Conservation (phyloP, 2,797 vertebrate species). For the Dallia pectoralis region DNA sequence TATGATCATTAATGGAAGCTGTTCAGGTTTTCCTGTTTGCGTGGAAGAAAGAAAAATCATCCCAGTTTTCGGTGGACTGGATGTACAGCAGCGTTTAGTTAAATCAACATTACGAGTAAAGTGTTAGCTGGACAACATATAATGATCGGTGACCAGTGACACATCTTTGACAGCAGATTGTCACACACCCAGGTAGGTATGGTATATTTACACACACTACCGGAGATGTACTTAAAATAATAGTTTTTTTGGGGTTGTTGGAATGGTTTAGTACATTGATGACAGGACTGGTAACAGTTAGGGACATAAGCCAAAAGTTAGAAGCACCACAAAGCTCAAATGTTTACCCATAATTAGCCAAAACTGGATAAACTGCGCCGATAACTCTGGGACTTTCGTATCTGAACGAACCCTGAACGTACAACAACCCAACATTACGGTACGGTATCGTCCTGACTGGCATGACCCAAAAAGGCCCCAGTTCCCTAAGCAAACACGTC, state of each 20-base stretch:
- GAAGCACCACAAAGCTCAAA: conserved; percentile 25
- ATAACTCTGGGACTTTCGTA: neutral
- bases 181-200: neutral
- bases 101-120: conserved; percentile 27
- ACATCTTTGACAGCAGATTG: neutral
- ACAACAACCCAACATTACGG: neutral
- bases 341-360: neutral
- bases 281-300: conserved; percentile 29
- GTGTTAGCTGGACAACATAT: conserved; percentile 41
- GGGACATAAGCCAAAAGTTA: conserved; percentile 23
- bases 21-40: conserved; percentile 19
- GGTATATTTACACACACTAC: neutral
- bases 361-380: neutral
- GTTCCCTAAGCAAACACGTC: too few species aligned
- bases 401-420: neutral
- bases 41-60: conserved; percentile 26
- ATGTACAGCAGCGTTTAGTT: conserved; percentile 5
- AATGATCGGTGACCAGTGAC: conserved; percentile 10
- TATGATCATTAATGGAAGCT: neutral
- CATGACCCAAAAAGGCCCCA: neutral
- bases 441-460: neutral
- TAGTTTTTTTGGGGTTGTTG: conserved; percentile 19
- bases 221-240: neutral
- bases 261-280: conserved; percentile 18
- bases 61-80: conserved; percentile 12